Evolutionary conservation across 2,113 vertebrate genomes (phyloP).

Genomic region (Cephalopterus ornatus): DNA sequence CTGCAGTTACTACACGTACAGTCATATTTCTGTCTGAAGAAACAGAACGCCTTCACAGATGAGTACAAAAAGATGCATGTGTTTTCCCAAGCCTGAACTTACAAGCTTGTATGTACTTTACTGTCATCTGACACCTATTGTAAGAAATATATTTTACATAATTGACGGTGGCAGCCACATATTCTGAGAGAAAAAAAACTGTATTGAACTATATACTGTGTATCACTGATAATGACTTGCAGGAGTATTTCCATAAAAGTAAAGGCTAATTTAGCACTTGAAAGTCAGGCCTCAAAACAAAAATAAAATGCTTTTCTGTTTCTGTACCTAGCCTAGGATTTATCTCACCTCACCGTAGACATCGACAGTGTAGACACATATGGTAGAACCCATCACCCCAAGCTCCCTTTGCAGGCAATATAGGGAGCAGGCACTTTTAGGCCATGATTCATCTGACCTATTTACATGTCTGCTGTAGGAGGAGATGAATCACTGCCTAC

Average conservation of each 20-base stretch:
- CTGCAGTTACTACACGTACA: neutral
- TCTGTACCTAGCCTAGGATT: neutral
- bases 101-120: neutral
- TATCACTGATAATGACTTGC: neutral
- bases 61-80: neutral
- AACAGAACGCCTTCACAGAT: neutral
- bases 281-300: neutral
- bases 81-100: neutral
- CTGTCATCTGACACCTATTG: neutral
- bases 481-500: slow-evolving; percentile 63
- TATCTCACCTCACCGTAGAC: neutral
- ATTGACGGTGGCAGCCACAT: neutral
- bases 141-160: neutral
- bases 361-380: neutral
- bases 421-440: slow-evolving; percentile 55
- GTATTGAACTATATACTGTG: neutral
- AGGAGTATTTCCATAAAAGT: neutral
- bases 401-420: slow-evolving; percentile 33
- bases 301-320: slow-evolving; percentile 20
- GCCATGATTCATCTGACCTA: slow-evolving; percentile 70
- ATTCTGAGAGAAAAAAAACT: neutral
- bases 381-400: slow-evolving; percentile 10
- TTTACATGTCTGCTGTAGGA: slow-evolving; percentile 61
- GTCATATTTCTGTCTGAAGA: neutral
- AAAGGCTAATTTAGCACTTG: neutral